Evolutionary conservation across 92 coral and sea anemone genomes (phyloP), one percentile per base, ranked within the genome.

Genomic region (Porites divaricata): DNA sequence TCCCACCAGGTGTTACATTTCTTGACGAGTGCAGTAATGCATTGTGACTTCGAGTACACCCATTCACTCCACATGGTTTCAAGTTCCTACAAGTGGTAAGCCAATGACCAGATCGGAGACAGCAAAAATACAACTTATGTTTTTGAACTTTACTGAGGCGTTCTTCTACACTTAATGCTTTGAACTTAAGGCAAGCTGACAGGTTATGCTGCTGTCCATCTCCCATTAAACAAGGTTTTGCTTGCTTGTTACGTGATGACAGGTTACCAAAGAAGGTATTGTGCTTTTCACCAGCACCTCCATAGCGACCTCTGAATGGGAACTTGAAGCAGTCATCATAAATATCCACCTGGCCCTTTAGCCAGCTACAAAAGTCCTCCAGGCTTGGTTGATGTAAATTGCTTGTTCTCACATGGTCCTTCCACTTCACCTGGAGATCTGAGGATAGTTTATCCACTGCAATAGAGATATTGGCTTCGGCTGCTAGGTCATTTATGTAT

Each of bases 11-110:
- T 16, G 57, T 28, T 14, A 45, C 70, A 24, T 65, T 76, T 70
- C 81, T 69, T 54, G 58, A 45, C 3, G 50, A 51, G 70, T 85
- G 92, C 25, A 89, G 65, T 65, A 78, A 51, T 66, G 74, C 86
- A 83, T 90, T 76, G 75, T 86, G 88, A 21, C 65, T 16, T 45
- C 80, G 61, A 1, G 79, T 80, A 61, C 93, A 90, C n/a, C 93
- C 87, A 67, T 81, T 78, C 2, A 72, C 74, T 17, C 65, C 74
- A 81, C 90, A 86, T 74, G 67, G 87, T 24, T 86, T 90, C 28
- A 19, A 52, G 16, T 52, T 16, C 9, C 26, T 26, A 61, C 90
- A 89, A 35, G 66, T 63, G 77, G 48, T 86, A 1, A 78, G 53
- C 86, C 86, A 86, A 50, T 90, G 90, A 4, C 51, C 41, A 41